Base-by-base conservation (phyloP, 2,113 vertebrate genomes). In the Galbula dea region DNA sequence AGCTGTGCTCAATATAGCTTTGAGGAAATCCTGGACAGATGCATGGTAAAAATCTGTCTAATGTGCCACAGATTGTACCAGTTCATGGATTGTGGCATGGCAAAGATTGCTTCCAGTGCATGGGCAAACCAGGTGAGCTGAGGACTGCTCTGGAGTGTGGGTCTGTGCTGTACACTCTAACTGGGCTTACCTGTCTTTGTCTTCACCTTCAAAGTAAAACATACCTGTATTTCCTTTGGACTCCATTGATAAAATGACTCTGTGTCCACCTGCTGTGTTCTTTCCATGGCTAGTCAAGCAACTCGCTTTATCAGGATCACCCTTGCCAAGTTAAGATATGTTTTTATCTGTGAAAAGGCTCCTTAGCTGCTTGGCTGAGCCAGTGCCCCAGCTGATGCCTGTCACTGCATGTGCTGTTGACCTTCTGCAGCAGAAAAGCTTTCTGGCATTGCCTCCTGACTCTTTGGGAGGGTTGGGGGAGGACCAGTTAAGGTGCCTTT, bases 361-460 rank as follows among this genome's bases (percentile, higher is more conserved):
- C 16, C 45, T 88, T 68, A 32, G 61, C 32, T 75, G 59, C 51
- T 41, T 85, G 30, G 12, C 43, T 84, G 43, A 90, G 63, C 10
- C 54, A 69, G 34, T 59, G 55, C 51, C 41, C 91, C 72, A n/a
- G 62, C 83, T 95, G 72, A 52, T 89, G 75, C 54, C 19, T 72
- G 49, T 63, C 57, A 66, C 65, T 90, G 94, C 34, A 20, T 88
- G 46, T 62, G 59, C 76, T 71, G 6, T 52, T 95, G 92, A 91
- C 62, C 57, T 78, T 78, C 45, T 83, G 85, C 85, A 90, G 75
- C 79, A 92, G 95, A 43, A 61, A 81, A 37, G 59, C 67, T 89
- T 63, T 82, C 75, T 95, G 29, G 29, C 45, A 41, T 95, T 92
- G 14, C 82, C 30, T 54, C 11, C 32, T 78, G 24, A 19, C 29